These are phyloP conservation scores for Monoplex corrugatus DNA, from an alignment of 2,888 invertebrate genomes.

Conservation along the genomic window DNA sequence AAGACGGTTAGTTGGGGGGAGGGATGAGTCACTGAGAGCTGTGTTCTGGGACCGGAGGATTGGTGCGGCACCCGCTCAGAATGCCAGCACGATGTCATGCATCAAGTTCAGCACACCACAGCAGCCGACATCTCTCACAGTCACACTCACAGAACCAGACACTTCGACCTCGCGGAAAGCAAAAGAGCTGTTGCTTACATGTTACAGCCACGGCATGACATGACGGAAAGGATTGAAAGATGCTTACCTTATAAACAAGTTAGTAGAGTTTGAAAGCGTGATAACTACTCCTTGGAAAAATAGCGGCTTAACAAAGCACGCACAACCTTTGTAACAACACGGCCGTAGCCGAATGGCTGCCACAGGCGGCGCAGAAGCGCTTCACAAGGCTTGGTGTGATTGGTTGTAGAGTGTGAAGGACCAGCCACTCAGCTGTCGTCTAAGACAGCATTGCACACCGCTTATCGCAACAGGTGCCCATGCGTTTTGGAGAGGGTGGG, in stretches of 20 bases:
- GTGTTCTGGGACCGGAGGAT: neutral
- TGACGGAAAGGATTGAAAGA: neutral
- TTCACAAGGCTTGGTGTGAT: constrained; percentile 2
- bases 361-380: neutral
- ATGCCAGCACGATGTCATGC: constrained; percentile 9
- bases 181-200: neutral
- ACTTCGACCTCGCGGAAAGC: too few species aligned
- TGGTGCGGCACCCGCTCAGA: neutral
- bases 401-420: neutral
- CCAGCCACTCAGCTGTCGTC: neutral
- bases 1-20: neutral
- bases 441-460: constrained; percentile 7
- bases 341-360: constrained; percentile 26
- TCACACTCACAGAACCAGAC: too few species aligned
- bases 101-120: neutral
- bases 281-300: neutral
- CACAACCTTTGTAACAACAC: neutral
- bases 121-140: neutral
- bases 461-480: constrained; percentile 30
- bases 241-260: neutral
- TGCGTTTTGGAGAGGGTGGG: too few species aligned
- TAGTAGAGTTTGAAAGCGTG: neutral
- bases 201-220: neutral
- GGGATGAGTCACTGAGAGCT: neutral
- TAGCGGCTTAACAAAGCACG: neutral